Base-by-base conservation (phyloP, 2,888 invertebrate species). In the Corbicula japonica region DNA sequence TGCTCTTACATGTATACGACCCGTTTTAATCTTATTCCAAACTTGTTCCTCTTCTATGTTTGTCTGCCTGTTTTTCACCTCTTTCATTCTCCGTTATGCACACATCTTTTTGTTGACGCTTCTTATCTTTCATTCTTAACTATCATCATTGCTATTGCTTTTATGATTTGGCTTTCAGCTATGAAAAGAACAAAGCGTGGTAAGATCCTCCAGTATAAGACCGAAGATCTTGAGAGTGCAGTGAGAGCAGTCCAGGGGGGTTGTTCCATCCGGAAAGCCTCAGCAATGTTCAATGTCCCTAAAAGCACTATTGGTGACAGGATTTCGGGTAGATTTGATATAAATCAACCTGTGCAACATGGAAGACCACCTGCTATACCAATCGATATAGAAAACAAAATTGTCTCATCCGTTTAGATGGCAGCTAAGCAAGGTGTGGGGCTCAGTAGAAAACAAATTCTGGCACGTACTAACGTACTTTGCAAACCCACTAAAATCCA, bases 241-340 rank as follows among this genome's bases (percentile, higher is more conserved):
- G 54, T 68, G 1, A 12, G 18, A 30, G 56, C 58, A 2, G 54
- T 58, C 4, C 6, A 56, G 15, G 26, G 18, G 12, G 58, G 58
- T 1, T 21, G 28, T 12, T 30, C 44, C 2, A 44, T 68, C 1
- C 23, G 68, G 44, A n/a, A 68, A 23, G 56, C 68, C n/a, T 10
- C 56, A 8, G 32, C 5, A 10, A 3, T 10, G 18, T 68, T 28
- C 58, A n/a, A n/a, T 0, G 15, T 56, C 3, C 68, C 56, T 15
- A 68, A 68, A 21, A 30, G 30, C 6, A 68, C 68, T 5, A 54
- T 68, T 28, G 68, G 44, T 1, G 68, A 68, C 28, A n/a, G 68
- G 1, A n/a, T 68, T 1, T n/a, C 12, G 5, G 68, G 68, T 5
- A 54, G 41, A 15, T 23, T 38, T 44, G 41, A 28, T 48, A 3